Evolutionary conservation across 1,140 invertebrate genomes (phyloP), one percentile per base, ranked within the genome.

Genomic region (Dendrolimus punctatus): DNA sequence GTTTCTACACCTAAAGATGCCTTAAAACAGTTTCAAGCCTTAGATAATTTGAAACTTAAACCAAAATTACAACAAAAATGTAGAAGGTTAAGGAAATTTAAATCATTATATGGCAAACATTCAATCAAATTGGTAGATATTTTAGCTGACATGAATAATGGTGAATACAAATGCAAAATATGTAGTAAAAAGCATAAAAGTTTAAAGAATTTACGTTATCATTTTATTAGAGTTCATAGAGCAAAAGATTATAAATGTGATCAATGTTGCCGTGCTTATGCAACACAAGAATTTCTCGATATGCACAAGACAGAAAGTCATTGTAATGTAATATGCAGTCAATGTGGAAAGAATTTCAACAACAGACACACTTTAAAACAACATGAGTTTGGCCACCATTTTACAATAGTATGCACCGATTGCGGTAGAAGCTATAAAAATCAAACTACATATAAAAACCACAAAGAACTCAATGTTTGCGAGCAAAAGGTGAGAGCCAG

Each of bases 391-490:
- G 58, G 68, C 2, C 79, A 85, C 46, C 52, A 72, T 49, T 51
- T 68, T 23, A 71, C 58, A 41, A 49, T 80, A 5, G 60, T 82
- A 0, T 85, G 81, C 39, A 64, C 71, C 40, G 67, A 76, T 49
- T 85, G 81, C 60, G 78, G 79, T 4, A 63, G 81, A 60, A 58
- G 71, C 6, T 85, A 85, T 55, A 85, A 76, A 66, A 80, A 72
- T 52, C 69, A 72, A 46, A 53, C 58, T n/a, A 76, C 78, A 51
- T 85, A 59, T 53, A 80, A 76, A 53, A 77, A 77, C 46, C 81
- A 85, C 52, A 73, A 73, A 39, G 68, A 82, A n/a, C 46, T 73
- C n/a, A 76, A 84, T 61, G 64, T 84, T 8, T 84, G 80, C 46
- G 58, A 66, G 4, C 68, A 74, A 43, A 61, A 71, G 51, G 67